phyloP scores from a whole-genome alignment of 2,797 vertebrate genomes.

The Chrysocyon brachyurus region DNA sequence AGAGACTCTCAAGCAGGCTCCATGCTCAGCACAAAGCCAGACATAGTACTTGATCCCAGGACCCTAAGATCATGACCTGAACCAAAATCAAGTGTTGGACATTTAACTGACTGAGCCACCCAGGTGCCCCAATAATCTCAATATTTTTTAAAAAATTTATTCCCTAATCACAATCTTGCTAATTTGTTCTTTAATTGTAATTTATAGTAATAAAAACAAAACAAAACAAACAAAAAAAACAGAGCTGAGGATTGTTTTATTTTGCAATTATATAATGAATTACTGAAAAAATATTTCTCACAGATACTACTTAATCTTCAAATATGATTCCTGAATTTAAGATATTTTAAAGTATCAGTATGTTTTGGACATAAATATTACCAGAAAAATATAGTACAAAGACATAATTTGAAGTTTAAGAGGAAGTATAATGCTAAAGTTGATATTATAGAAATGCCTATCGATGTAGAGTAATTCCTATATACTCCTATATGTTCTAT shows the following conservation, averaged over 20 bases:
- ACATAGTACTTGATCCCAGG: fast-evolving
- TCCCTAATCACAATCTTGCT: background rate
- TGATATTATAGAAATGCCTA: background rate
- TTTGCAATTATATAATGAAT: background rate
- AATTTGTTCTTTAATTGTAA: background rate
- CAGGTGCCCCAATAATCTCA: background rate
- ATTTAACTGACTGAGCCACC: background rate
- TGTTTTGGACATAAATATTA: background rate
- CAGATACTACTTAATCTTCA: background rate
- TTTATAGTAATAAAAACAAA: background rate
- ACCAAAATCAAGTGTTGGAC: background rate
- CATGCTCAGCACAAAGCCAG: background rate
- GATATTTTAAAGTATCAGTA: background rate
- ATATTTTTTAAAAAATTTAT: background rate
- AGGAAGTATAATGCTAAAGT: background rate
- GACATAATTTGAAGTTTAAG: background rate
- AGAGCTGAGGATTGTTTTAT: background rate
- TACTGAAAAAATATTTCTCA: background rate
- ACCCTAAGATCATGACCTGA: background rate
- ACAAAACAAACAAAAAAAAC: background rate
- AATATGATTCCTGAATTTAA: background rate
- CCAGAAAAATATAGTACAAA: background rate
- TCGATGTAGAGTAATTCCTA: background rate
- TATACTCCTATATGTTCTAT: too few relatives aligned
- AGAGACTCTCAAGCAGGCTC: too few relatives aligned